Evolutionary conservation across 2,113 vertebrate genomes (phyloP).

Genomic region (Cygnus buccinator): DNA sequence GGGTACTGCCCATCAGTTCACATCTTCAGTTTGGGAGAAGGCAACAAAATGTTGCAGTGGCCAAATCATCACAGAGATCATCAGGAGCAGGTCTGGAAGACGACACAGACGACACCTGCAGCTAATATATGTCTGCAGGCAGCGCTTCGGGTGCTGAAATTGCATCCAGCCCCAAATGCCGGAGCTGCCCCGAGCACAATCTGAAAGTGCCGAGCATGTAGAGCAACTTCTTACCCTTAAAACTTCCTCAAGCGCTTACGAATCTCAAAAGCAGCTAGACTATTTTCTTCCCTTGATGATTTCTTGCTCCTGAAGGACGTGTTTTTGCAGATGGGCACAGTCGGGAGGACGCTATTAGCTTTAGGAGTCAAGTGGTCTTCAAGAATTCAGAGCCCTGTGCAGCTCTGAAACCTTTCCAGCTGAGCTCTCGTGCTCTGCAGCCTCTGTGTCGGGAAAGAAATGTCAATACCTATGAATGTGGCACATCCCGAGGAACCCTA

Average conservation of each 20-base stretch:
- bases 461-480: neutral
- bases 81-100: neutral
- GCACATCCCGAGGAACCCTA: neutral
- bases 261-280: neutral
- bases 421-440: neutral
- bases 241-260: neutral
- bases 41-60: no score
- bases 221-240: neutral
- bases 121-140: neutral
- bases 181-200: neutral
- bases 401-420: neutral
- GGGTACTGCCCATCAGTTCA: no score
- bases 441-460: neutral
- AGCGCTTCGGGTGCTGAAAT: neutral
- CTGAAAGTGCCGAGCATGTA: neutral
- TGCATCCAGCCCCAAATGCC: neutral
- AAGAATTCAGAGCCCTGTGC: conserved; percentile 9
- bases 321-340: neutral
- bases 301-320: neutral
- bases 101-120: neutral
- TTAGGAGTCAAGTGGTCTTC: conserved; percentile 6
- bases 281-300: neutral
- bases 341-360: neutral
- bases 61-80: neutral
- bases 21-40: no score